phyloP scores from a whole-genome alignment of 1,140 invertebrate species.

The Propsilocerus akamusi region DNA sequence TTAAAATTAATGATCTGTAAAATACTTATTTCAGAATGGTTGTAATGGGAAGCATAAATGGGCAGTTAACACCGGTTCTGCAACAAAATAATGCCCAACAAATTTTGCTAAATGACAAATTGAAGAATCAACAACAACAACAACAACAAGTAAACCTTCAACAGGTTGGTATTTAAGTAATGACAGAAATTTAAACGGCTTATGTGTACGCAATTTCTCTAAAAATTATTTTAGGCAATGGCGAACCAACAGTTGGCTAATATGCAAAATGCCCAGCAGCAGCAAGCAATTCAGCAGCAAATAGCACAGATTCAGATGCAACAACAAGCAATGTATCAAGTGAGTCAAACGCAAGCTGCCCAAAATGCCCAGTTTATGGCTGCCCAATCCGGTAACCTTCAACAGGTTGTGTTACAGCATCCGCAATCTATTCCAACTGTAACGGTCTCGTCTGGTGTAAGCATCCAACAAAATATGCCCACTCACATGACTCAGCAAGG shows the following conservation, averaged over 20 bases:
- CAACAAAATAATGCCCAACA: not conserved
- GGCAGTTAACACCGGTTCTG: not conserved
- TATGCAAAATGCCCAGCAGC: not conserved
- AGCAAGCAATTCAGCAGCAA: slow-evolving; percentile 5
- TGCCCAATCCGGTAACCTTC: not conserved
- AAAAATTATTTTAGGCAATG: slow-evolving; percentile 4
- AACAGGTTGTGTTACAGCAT: not conserved
- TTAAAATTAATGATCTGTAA: too few species aligned
- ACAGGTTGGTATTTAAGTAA: slow-evolving; percentile 13
- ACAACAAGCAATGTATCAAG: not conserved
- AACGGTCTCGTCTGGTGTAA: not conserved
- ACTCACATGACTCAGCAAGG: not conserved
- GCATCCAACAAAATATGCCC: not conserved
- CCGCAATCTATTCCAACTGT: not conserved
- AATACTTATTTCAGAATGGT: slow-evolving; percentile 17
- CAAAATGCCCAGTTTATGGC: not conserved
- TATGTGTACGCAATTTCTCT: not conserved
- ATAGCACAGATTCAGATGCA: not conserved
- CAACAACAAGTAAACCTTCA: slow-evolving; percentile 25
- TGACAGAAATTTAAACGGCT: slow-evolving; percentile 10
- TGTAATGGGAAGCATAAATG: slow-evolving; percentile 15
- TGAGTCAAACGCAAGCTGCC: not conserved
- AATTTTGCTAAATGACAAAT: slow-evolving; percentile 13
- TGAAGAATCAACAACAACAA: slow-evolving; percentile 21
- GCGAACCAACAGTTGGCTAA: slow-evolving; percentile 5